Evolutionary conservation across 2,888 invertebrate species (phyloP), one percentile per base, ranked within the genome.

Genomic region (Stomorhina lunata): DNA sequence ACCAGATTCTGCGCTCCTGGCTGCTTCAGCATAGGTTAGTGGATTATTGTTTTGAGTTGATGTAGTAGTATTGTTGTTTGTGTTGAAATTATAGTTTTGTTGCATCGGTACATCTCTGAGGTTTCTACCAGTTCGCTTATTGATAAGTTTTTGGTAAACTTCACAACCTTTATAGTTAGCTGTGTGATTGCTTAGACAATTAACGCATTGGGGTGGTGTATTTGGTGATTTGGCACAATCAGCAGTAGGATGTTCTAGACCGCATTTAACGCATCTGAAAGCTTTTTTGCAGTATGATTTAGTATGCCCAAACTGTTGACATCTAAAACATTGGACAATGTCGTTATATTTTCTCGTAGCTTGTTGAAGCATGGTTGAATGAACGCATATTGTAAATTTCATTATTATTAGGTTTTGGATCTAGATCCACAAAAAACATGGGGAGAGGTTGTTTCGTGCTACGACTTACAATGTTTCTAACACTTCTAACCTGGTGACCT

Each of bases 291-390:
- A 78, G 6, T 71, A 71, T 4, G 71, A 22, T 53, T 65, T 78
- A 10, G 71, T 78, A 37, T 65, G 78, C 0, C 71, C 63, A 34
- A 57, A 78, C 20, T 78, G 71, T 25, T 78, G 78, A 27, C 78
- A 78, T 45, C 78, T 63, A 15, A 25, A 45, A 61, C 50, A 72
- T 50, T 72, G 72, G 12, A 72, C 72, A 7, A 72, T 25, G 27
- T 72, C 71, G 17, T 78, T 48, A 20, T 37, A 37, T 65, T 45
- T 76, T 76, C 55, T 45, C 2, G 57, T 55, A 25, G 63, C 57
- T 63, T 71, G 59, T 27, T 59, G 32, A n/a, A 25, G 15, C 27
- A 57, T 40, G 29, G 22, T 50, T 10, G 75, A 55, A 55, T 68
- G 12, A 37, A 37, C 43, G 15, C 17, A 63, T 9, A 17, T 73